Base-by-base conservation (phyloP, 2,888 invertebrate species). In the Itoplectis maculator region DNA sequence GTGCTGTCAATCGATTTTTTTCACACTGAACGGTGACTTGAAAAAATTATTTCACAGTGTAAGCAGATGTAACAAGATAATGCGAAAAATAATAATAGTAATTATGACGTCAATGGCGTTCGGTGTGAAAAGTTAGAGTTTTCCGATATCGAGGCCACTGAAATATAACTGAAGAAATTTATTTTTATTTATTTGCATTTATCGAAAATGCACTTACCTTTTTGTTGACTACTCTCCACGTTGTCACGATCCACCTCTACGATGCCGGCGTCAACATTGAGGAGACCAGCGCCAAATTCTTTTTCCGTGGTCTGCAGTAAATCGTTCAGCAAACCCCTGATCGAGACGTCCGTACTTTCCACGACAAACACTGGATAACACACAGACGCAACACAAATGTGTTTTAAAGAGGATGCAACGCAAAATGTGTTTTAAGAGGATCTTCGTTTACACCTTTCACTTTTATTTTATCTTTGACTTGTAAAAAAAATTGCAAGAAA, bases 241-340 rank as follows among this genome's bases (percentile, higher is more conserved):
- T 90, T 86, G 37, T 89, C 87, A 9, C 93, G 89, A 83, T 91
- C 88, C 13, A 93, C 88, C 37, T 85, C 74, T n/a, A 92, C 87
- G 8, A 88, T 84, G 4, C 86, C 84, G 2, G 91, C 87, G 2
- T 91, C 85, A 0, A 93, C 79, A 7, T 78, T 88, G 9, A 87
- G 51, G n/a, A 83, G 63, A 20, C 85, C 87, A 9, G 85, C 85
- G 2, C 85, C 89, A 23, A 87, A 87, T 37, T 86, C 86, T 42
- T 85, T 88, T 81, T 92, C 90, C 7, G 90, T 90, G 0, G 83
- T 84, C 0, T 90, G 83, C 3, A 89, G 83, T 9, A 89, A 87
- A 0, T 90, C 88, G 81, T 90, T 88, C 6, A 92, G 42, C 6
- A 86, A 79, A 35, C 80, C 79, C 35, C 90, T 78, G 6, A 90